Base-by-base conservation (phyloP, 2,888 invertebrate species). In the Leptinotarsa haldemani region DNA sequence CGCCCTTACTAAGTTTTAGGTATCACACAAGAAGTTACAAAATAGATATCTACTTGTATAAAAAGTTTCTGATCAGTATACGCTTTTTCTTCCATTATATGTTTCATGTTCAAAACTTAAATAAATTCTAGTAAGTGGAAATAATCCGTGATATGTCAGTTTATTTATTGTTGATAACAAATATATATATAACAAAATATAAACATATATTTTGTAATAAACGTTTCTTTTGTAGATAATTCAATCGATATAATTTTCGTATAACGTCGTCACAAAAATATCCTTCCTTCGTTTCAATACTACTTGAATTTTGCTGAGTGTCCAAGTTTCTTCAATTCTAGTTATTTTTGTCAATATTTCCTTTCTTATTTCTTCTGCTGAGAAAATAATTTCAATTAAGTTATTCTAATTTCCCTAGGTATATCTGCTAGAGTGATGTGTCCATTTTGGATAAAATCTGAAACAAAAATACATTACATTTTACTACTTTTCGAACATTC, bases 401-500 rank as follows among this genome's bases (percentile, higher is more conserved):
- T 22, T 56, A 22, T 13, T 22, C 56, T 13, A 2, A 52, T 20
- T 56, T 56, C 20, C 20, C 20, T 56, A 22, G 56, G 22, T 56
- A 13, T 56, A 56, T 56, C 56, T 53, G 22, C 22, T 68, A 40
- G 40, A 70, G 15, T 50, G 30, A 52, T 56, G 46, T 25, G 47
- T 66, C 47, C 65, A 61, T 47, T n/a, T 66, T 71, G 67, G 61
- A 56, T 20, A 50, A 66, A 48, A 56, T 61, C 73, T 65, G 52
- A 58, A 73, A 69, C 58, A 73, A 73, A 70, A 67, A 18, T 16
- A 20, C 61, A 61, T 61, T 9, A 40, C 2, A 2, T 40, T 40
- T 40, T 40, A 40, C 40, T 2, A 40, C 9, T 9, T 40, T 40
- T 30, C 7, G 1, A 30, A 40, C 40, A 40, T 40, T 40, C 40